Evolutionary conservation across 2,113 vertebrate genomes (phyloP).

Genomic region (Eidolon helvum): DNA sequence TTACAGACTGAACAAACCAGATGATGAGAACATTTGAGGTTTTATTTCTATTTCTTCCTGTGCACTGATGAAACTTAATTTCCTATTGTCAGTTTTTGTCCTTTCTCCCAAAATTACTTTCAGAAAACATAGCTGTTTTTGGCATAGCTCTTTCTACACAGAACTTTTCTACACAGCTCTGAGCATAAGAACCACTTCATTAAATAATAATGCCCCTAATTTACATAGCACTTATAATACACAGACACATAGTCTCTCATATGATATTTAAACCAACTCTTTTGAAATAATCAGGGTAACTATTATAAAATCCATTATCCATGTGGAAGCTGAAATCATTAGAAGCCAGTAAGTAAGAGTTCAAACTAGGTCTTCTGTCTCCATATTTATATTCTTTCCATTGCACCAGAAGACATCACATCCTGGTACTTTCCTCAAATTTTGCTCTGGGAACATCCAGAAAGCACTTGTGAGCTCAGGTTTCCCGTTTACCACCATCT

Average conservation of each 20-base stretch:
- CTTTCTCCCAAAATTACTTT: conserved; percentile 47
- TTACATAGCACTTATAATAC: conserved; percentile 27
- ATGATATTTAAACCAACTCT: background rate
- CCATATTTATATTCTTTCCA: conserved; percentile 28
- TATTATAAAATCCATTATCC: conserved; percentile 11
- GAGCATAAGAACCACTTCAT: background rate
- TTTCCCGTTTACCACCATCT: background rate
- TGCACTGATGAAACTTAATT: background rate
- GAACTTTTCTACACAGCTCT: conserved; percentile 29
- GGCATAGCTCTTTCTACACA: conserved; percentile 14
- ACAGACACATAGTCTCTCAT: background rate
- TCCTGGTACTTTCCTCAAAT: background rate
- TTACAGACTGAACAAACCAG: background rate
- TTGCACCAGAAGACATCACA: background rate
- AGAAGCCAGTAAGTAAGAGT: conserved; percentile 42
- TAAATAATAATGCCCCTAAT: conserved; percentile 34
- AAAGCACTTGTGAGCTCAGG: conserved; percentile 57
- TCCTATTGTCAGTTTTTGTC: conserved; percentile 25
- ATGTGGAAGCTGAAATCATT: background rate
- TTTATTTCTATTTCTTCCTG: conserved; percentile 28
- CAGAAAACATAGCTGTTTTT: conserved; percentile 30
- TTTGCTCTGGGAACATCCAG: conserved; percentile 57
- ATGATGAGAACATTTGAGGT: conserved; percentile 8
- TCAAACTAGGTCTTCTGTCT: conserved; percentile 37
- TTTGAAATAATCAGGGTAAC: conserved; percentile 20